Conservation (phyloP, 1,140 invertebrate genomes). For the Diabrotica undecimpunctata region DNA sequence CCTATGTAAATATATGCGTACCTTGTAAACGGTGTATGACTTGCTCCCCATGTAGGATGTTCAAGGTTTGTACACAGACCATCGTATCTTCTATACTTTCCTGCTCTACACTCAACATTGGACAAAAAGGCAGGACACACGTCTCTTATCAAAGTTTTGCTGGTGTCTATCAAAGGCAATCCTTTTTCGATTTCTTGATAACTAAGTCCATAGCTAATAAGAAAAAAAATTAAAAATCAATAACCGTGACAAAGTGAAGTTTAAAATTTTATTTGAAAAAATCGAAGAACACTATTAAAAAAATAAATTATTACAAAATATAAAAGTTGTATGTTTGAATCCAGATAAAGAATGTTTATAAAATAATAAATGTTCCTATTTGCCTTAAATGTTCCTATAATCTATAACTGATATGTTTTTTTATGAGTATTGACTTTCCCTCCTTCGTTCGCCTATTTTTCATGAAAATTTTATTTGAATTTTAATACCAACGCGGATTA, state of each 20-base stretch:
- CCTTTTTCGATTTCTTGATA: conserved; percentile 85
- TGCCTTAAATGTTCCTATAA: too few relatives aligned
- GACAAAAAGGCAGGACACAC: conserved; percentile 84
- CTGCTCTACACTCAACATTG: conserved; percentile 80
- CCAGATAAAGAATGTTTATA: too few relatives aligned
- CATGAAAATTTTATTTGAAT: too few relatives aligned
- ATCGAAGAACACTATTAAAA: too few relatives aligned
- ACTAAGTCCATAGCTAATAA: conserved; percentile 72
- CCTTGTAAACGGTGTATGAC: conserved; percentile 78
- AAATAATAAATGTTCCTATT: too few relatives aligned
- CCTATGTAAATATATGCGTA: conserved; percentile 44
- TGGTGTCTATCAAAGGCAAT: conserved; percentile 84
- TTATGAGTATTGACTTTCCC: too few relatives aligned
- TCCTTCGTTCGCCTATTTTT: too few relatives aligned
- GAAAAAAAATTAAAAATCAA: conserved; percentile 16
- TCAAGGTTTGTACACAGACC: conserved; percentile 91
- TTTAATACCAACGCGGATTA: too few relatives aligned
- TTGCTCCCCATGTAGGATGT: conserved; percentile 88
- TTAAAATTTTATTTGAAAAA: too few relatives aligned
- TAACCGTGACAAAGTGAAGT: background rate
- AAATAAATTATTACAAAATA: too few relatives aligned
- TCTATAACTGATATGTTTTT: too few relatives aligned
- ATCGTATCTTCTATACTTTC: conserved; percentile 86
- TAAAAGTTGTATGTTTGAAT: too few relatives aligned
- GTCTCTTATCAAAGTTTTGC: conserved; percentile 80